Percentiles rank a stretch among this genome's conserved stretches.
These are phyloP conservation scores for Operophtera brumata DNA, from an alignment of 2,888 invertebrate species.

Conservation along the genomic window DNA sequence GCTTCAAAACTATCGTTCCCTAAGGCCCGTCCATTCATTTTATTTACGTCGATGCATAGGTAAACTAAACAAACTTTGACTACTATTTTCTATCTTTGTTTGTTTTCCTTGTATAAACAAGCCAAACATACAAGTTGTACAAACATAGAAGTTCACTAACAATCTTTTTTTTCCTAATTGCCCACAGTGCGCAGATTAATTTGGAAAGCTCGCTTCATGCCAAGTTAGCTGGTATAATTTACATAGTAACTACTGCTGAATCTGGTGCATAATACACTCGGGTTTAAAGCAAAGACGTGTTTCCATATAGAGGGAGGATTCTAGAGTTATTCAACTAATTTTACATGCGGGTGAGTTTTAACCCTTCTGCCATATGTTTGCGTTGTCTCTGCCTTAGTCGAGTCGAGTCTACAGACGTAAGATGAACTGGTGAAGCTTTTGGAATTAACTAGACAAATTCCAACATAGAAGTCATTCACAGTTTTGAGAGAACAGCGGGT, in stretches of 20 bases:
- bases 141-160: constrained; percentile 37
- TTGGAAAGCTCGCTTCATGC: constrained; percentile 62
- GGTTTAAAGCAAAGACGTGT: constrained; percentile 76
- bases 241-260: constrained; percentile 1
- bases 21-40: too few species aligned
- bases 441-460: constrained; percentile 60
- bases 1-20: too few species aligned
- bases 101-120: neutral
- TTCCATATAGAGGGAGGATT: constrained; percentile 62
- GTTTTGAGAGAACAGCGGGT: constrained; percentile 25
- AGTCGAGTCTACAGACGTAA: constrained; percentile 34
- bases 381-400: constrained; percentile 48
- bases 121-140: constrained; percentile 37
- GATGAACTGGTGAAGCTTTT: constrained; percentile 42
- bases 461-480: constrained; percentile 49
- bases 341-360: constrained; percentile 72
- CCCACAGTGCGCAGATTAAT: constrained; percentile 66
- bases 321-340: constrained; percentile 73
- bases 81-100: too few species aligned
- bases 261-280: constrained; percentile 54
- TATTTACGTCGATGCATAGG: too few species aligned
- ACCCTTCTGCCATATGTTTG: constrained; percentile 66
- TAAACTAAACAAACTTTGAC: too few species aligned
- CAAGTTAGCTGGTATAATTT: constrained; percentile 50
- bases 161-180: constrained; percentile 62